Evolutionary conservation across 1,140 invertebrate genomes (phyloP), one percentile per base, ranked within the genome.

Genomic region (Anadara kagoshimensis): DNA sequence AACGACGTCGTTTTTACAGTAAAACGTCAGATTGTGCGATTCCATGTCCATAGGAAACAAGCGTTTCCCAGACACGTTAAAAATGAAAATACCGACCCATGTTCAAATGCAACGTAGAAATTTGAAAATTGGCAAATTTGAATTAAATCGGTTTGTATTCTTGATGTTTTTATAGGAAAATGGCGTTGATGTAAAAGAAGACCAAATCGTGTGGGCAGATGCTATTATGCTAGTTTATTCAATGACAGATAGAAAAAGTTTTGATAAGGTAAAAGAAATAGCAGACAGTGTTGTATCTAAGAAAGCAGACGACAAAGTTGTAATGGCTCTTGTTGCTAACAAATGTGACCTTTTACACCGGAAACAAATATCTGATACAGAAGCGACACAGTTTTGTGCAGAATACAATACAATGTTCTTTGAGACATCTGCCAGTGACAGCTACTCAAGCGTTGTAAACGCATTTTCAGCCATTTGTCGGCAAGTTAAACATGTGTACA

Each of bases 281-380:
- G 95, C 97, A 87, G 93, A 93, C 73, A 95, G 97, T 88, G 98
- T 99, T 75, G 91, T 97, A 10, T 90, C 96, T 59, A 95, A 98
- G 0, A 97, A 98, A 89, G 98, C 89, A 89, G 96, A 62, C 95
- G 97, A 88, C 95, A 97, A 86, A 97, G 24, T 98, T 88, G 97
- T 97, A 10, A 97, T 98, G 93, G 90, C 98, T 10, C 93, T 99
- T 91, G 96, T 98, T n/a, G 97, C 96, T 53, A 99, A 99, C 85
- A 99, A 99, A 88, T 94, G 95, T 63, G 97, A 99, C 90, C 90
- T 99, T 18, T 78, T 85, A n/a, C 83, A 85, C 69, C 58, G 79
- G 53, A 75, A 83, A 41, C 54, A 64, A 16, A 79, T 85, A 4
- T 68, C 72, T 1, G 64, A 74, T 26, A 65, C 73, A 12, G 84